phyloP scores from a whole-genome alignment of 2,797 vertebrate species.

The Myiotriccus ornatus region DNA sequence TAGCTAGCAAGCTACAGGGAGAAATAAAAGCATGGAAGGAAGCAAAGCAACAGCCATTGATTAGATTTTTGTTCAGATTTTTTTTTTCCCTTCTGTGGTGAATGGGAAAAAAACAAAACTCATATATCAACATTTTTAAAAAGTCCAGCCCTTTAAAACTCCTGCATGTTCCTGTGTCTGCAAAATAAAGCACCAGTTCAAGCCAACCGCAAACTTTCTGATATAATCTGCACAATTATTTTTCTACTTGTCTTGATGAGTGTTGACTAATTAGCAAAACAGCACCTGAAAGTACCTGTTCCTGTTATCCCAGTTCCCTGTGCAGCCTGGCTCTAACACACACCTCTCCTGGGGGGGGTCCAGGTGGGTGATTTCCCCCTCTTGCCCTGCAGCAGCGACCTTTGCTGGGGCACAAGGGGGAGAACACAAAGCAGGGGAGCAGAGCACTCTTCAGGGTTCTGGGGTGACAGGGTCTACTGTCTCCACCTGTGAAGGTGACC shows the following conservation, averaged over 20 bases:
- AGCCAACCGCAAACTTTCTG: not conserved
- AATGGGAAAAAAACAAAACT: not conserved
- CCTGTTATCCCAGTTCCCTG: not conserved
- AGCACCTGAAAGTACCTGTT: not conserved
- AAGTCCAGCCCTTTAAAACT: not conserved
- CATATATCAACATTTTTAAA: rapidly evolving
- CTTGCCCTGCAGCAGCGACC: not conserved
- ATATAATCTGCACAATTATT: not conserved
- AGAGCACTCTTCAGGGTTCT: not conserved
- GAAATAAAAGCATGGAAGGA: not conserved
- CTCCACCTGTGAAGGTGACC: not conserved
- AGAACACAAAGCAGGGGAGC: not conserved
- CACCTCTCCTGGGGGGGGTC: not conserved
- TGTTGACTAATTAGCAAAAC: not conserved
- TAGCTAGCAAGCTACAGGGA: not conserved
- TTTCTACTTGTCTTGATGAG: not conserved
- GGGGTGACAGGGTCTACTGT: not conserved
- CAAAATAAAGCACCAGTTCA: not conserved
- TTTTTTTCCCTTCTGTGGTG: not conserved
- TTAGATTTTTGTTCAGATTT: not conserved
- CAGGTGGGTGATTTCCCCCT: not conserved
- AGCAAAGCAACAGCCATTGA: not conserved
- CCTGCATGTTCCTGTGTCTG: not conserved
- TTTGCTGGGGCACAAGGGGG: rapidly evolving
- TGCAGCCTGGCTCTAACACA: rapidly evolving